Percentiles rank a stretch among this genome's conserved stretches.
phyloP scores from a whole-genome alignment of 2,797 vertebrate species.

The Heteromormyrus szaboi region DNA sequence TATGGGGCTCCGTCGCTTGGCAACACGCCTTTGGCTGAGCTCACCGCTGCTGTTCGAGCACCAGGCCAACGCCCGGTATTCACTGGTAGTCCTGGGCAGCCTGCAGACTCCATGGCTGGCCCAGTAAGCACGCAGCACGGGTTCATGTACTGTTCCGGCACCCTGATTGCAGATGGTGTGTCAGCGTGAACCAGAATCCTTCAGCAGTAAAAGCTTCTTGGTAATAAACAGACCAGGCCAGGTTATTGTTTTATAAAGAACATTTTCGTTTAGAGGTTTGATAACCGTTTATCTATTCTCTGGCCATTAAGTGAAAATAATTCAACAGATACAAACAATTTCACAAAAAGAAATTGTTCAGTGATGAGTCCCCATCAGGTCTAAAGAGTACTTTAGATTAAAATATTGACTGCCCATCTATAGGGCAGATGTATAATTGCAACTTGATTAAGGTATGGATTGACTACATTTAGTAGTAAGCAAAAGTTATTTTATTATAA shows the following conservation, averaged over 20 bases:
- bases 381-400: neutral
- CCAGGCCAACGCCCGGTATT: neutral
- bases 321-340: neutral
- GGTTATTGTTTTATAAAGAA: neutral
- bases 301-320: too few species aligned
- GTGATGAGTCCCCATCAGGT: neutral
- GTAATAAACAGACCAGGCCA: neutral
- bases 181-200: constrained; percentile 3
- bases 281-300: neutral
- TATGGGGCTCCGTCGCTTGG: neutral
- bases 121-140: neutral
- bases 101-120: neutral
- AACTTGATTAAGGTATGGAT: neutral
- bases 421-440: neutral
- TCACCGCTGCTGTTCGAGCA: neutral
- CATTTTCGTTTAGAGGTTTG: neutral
- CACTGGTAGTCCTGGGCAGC: neutral
- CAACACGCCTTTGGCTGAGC: neutral
- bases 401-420: neutral
- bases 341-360: neutral
- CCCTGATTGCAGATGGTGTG: neutral
- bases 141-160: neutral
- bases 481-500: neutral
- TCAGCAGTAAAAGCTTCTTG: neutral
- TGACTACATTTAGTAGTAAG: neutral